Evolutionary conservation across 92 coral and sea anemone species (phyloP), one percentile per base, ranked within the genome.

Genomic region (Porites rus): DNA sequence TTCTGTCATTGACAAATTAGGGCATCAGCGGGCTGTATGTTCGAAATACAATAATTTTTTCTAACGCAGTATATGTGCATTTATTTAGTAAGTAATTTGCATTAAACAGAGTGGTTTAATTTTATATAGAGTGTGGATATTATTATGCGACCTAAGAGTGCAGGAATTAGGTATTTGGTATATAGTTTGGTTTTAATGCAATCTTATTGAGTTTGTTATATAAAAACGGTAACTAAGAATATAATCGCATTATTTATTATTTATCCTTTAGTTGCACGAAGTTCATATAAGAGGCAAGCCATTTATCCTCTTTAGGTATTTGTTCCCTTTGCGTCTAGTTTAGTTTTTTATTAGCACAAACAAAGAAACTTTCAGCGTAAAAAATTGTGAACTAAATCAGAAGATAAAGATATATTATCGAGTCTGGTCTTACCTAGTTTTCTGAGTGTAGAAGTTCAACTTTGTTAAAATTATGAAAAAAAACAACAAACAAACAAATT

Each of bases 1-100:
- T 71, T 69, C 76, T 81, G 77, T 81, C 69, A 24, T 38, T 38
- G 21, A 70, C 86, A 18, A 50, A 69, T 81, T 81, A 69, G 77
- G 31, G 77, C 77, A 81, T 56, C 86, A 81, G 86, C 86, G 25
- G 86, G 77, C 86, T 69, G 77, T 31, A 81, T 81, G 77, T 81
- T 81, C 77, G 51, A 19, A 12, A 17, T 4, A 69, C 4, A 25
- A 52, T 21, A 81, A 52, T 25, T 53, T 54, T 52, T 66, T 73
- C 9, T 56, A 31, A 65, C 19, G 2, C 22, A 2, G n/a, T 52
- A 61, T 68, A 19, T 51, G 46, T 78, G 2, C 53, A 3, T 28
- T 16, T 59, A 62, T 18, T 38, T 38, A 38, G 10, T 25, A n/a
- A 46, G n/a, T 51, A 10, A 79, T 79, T 67, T 79, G 74, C 51